Evolutionary conservation across 2,113 vertebrate species (phyloP), one percentile per base, ranked within the genome.

Genomic region (Rhinolophus ferrumequinum): DNA sequence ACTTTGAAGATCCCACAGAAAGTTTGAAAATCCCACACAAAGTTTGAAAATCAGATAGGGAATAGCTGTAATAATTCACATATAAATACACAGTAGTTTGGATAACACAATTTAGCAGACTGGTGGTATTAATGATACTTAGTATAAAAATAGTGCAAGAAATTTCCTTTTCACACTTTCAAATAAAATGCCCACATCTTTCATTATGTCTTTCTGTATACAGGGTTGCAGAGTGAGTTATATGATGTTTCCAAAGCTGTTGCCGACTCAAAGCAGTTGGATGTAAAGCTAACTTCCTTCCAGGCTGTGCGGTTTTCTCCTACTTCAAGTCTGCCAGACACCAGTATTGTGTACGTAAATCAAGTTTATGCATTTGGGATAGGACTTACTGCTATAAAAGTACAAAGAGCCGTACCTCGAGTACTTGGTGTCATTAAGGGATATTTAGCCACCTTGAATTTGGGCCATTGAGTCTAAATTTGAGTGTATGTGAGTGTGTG

Each of bases 171-270:
- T 26, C 91, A 35, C 16, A 9, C 73, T 75, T 72, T 60, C 58
- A 93, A 30, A 72, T 96, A 66, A 95, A 90, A 90, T 60, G 6
- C 4, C 13, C 16, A 14, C 5, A 1, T 19, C 77, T 77, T 90
- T 79, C 28, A 19, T 69, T 82, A 16, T 94, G 50, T 97, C 12
- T 97, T 67, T 80, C 33, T 73, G 15, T 41, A 87, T 62, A 15
- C 72, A 98, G 98, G 98, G n/a, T 89, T 98, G 3, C 98, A 98
- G 92, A 95, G 80, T 90, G 98, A 97, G 18, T 89, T 98, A 66
- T 88, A 75, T 70, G 94, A 96, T 62, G 52, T 66, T 93, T 97
- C 97, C 90, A 98, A 89, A 93, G 93, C 79, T 14, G 77, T 98
- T 66, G 97, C 98, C 83, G 33, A 35, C 14, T 80, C 97, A 44